phyloP scores from a whole-genome alignment of 2,113 vertebrate species.

The Tetraodon nigroviridis region DNA sequence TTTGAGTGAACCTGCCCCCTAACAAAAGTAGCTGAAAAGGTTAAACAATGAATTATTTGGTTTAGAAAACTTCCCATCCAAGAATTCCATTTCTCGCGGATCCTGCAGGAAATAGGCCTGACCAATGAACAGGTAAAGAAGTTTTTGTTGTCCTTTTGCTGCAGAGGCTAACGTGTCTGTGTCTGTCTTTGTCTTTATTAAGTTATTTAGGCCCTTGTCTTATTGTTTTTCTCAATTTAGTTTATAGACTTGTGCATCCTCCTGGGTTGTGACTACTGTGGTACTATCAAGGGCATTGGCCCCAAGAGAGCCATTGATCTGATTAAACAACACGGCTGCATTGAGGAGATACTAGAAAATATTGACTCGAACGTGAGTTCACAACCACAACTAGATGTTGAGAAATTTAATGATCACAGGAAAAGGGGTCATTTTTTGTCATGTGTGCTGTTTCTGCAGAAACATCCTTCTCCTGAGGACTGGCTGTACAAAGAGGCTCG shows the following conservation, averaged over 20 bases:
- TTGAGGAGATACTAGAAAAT: conserved; percentile 88
- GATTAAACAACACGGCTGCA: conserved; percentile 87
- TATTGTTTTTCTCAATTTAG: conserved; percentile 35
- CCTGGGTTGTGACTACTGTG: conserved; percentile 95
- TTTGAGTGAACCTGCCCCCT: neutral
- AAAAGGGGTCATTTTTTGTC: neutral
- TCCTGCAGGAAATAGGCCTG: conserved; percentile 84
- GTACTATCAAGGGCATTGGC: conserved; percentile 92
- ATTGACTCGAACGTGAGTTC: conserved; percentile 77
- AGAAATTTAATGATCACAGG: neutral
- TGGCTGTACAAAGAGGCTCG: conserved; percentile 92
- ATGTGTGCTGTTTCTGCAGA: conserved; percentile 58
- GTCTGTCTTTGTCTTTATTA: neutral
- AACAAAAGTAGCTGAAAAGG: neutral
- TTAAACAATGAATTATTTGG: neutral
- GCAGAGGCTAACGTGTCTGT: neutral
- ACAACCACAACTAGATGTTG: neutral
- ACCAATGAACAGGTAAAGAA: conserved; percentile 80
- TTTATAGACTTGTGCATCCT: conserved; percentile 97
- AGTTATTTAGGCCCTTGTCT: neutral
- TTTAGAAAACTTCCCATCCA: conserved; percentile 93
- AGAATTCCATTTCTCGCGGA: conserved; percentile 86
- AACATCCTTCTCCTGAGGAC: conserved; percentile 85
- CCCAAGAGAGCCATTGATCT: conserved; percentile 94
- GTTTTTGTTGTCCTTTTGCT: neutral